Base-by-base conservation (phyloP, 2,797 vertebrate genomes). In the Chiroxiphia lanceolata region DNA sequence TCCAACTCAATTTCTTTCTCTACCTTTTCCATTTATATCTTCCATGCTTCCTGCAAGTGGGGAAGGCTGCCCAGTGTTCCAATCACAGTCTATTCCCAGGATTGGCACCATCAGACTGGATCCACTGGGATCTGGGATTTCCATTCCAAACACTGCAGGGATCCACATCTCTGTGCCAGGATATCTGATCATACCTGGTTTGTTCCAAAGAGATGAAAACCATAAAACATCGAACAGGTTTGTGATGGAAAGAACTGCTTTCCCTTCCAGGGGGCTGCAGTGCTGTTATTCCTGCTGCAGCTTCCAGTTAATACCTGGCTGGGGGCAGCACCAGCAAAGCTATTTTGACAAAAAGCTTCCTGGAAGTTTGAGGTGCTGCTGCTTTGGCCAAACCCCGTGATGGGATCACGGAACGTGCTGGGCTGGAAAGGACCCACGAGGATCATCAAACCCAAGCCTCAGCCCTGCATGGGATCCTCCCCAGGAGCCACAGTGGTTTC, bases 31-130 rank as follows among this genome's bases (percentile, higher is more conserved):
- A 3, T 97, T 92, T 4, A 98, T 96, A 34, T 99, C 98, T 93
- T 99, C 98, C 98, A 99, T 98, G 15, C 99, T 99, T 76, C 99
- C 99, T 40, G 98, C 98, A 15, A 99, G 93, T 0, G 98, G 98
- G 16, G 95, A 96, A 53, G 95, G 92, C 47, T 93, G 96, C 11
- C 98, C 97, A 34, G 97, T 98, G 29, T 97, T 71, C 50, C 96
- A 96, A 80, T 98, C 98, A 36, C 88, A 93, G 69, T 98, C 97
- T 94, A 98, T 96, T n/a, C 99, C 99, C 56, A 99, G 98, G 82
- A 99, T 87, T 16, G 99, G 99, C 19, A 99, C 98, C 95, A 96
- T 97, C 38, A 99, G 90, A 33, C 98, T 96, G 18, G 99, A 99
- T 64, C 99, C 99, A 91, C 97, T 94, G 1, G 99, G 98, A 92